phyloP scores from a whole-genome alignment of 1,140 invertebrate species.

The Caligus rogercresseyi region DNA sequence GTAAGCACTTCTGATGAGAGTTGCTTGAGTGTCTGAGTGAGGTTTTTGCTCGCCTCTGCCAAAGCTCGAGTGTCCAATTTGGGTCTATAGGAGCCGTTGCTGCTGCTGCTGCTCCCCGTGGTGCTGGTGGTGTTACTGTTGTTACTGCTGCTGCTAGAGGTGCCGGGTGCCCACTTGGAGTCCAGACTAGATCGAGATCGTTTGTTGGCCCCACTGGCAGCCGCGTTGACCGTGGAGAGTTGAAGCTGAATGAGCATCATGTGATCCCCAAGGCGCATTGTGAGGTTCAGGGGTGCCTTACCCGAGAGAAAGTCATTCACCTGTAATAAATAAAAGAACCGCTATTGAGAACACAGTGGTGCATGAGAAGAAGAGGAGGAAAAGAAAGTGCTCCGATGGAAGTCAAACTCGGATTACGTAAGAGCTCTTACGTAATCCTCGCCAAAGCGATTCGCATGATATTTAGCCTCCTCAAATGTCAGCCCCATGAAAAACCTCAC shows the following conservation, averaged over 20 bases:
- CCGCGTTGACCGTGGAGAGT: conserved; percentile 55
- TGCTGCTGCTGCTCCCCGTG: conserved; percentile 24
- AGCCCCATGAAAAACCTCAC: background rate
- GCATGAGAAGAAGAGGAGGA: too few species aligned
- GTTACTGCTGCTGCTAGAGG: conserved; percentile 18
- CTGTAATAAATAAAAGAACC: conserved; percentile 30
- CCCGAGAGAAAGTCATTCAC: conserved; percentile 87
- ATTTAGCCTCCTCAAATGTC: too few species aligned
- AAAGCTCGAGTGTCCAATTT: conserved; percentile 49
- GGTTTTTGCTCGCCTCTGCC: conserved; percentile 68
- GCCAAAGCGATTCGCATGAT: too few species aligned
- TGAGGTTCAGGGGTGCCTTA: conserved; percentile 76
- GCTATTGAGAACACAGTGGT: background rate
- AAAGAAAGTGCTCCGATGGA: too few species aligned
- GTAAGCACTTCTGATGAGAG: conserved; percentile 58
- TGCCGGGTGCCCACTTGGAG: background rate
- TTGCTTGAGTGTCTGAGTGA: conserved; percentile 74
- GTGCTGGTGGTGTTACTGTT: too few species aligned
- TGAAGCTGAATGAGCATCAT: conserved; percentile 92
- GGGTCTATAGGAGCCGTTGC: conserved; percentile 20
- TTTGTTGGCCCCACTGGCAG: conserved; percentile 21
- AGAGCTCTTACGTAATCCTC: too few species aligned
- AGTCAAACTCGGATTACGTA: too few species aligned
- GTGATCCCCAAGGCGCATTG: conserved; percentile 81
- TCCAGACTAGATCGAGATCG: conserved; percentile 20